Evolutionary conservation across 2,888 invertebrate genomes (phyloP).

Genomic region (Pollenia labialis): DNA sequence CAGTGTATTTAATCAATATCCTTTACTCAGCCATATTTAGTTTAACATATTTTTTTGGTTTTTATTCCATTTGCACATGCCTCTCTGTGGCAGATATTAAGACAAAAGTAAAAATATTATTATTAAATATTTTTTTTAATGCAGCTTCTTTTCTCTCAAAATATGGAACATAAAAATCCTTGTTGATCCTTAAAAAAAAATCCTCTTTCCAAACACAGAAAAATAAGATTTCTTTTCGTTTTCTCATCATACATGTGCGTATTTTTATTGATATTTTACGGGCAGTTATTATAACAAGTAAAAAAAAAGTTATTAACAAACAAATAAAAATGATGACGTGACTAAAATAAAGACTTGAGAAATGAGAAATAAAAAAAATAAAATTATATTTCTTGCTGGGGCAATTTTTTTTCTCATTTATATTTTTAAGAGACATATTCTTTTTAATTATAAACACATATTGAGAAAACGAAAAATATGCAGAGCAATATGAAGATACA

Average conservation of each 20-base stretch:
- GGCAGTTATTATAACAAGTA: slow-evolving; percentile 54
- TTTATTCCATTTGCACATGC: slow-evolving; percentile 44
- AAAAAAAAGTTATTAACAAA: slow-evolving; percentile 35
- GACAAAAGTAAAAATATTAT: slow-evolving; percentile 19
- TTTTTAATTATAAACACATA: slow-evolving; percentile 61
- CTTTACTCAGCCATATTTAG: too few relatives aligned
- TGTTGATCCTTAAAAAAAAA: neutral
- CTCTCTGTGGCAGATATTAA: slow-evolving; percentile 36
- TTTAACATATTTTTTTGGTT: neutral
- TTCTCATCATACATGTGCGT: neutral
- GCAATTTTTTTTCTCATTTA: neutral
- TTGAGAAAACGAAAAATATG: slow-evolving; percentile 18
- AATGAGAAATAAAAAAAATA: neutral
- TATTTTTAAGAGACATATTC: slow-evolving; percentile 47
- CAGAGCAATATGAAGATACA: slow-evolving; percentile 27
- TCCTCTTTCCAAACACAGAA: neutral
- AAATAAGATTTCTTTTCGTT: neutral
- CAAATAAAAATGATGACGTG: slow-evolving; percentile 67
- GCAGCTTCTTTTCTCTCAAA: neutral
- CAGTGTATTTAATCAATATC: too few relatives aligned
- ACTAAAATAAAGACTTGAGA: slow-evolving; percentile 57
- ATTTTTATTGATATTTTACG: slow-evolving; percentile 68
- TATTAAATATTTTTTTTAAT: slow-evolving; percentile 21
- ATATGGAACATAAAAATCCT: neutral
- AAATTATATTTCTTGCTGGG: slow-evolving; percentile 3